These are phyloP conservation scores for Aplochiton taeniatus DNA, from an alignment of 2,797 vertebrate genomes.

Conservation along the genomic window DNA sequence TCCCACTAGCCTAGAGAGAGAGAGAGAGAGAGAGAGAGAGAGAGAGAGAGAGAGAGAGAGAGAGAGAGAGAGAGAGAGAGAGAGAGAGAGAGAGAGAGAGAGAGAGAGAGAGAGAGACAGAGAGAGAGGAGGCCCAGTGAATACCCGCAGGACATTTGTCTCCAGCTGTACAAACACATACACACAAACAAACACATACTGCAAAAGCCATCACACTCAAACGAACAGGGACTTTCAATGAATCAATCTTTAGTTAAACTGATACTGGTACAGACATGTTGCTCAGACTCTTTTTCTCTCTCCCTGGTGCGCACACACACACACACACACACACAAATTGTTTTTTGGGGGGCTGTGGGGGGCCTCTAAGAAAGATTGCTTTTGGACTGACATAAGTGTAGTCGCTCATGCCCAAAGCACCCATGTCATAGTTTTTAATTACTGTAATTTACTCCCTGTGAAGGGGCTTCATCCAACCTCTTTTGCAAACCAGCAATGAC, in stretches of 20 bases:
- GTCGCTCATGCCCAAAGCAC: conserved; percentile 11
- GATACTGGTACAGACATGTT: neutral
- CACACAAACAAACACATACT: neutral
- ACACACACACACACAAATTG: neutral
- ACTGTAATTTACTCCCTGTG: neutral
- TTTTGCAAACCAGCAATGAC: neutral
- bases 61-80: too few species aligned
- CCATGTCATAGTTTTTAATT: conserved; percentile 17
- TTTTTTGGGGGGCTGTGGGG: conserved; percentile 7
- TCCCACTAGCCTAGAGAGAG: conserved; percentile 26
- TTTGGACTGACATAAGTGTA: conserved; percentile 17
- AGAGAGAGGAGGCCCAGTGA: neutral
- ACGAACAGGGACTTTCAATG: conserved; percentile 1
- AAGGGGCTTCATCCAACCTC: neutral
- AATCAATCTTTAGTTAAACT: conserved; percentile 40
- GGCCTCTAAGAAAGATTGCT: conserved; percentile 25
- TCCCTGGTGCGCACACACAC: neutral
- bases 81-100: too few species aligned
- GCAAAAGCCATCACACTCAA: neutral
- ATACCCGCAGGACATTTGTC: conserved; percentile 40
- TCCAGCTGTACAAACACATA: conserved; percentile 22
- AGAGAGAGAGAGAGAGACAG: too few species aligned
- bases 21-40: conserved; percentile 18
- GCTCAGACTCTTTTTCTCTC: too few species aligned
- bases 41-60: too few species aligned